A percentile compares a stretch with the other conserved stretches of the same genome.
Evolutionary conservation across 2,797 vertebrate species (phyloP).

Genomic region (Pogoniulus pusillus): DNA sequence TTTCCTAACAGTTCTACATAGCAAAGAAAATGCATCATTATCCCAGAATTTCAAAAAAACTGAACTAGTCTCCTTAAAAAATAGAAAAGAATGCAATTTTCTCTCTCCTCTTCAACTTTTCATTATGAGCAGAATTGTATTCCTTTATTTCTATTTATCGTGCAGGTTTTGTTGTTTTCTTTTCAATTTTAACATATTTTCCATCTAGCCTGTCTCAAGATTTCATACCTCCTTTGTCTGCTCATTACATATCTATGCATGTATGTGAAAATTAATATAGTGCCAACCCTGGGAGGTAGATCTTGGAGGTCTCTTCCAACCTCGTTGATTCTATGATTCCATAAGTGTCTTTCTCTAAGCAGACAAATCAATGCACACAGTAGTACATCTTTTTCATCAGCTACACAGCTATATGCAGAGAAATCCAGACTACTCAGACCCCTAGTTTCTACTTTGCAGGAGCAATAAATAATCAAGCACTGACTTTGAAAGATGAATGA

Average conservation of each 20-base stretch:
- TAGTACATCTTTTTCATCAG: neutral
- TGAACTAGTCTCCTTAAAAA: neutral
- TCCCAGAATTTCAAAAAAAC: neutral
- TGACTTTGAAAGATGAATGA: neutral
- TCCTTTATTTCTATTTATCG: neutral
- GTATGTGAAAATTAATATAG: neutral
- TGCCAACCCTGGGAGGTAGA: neutral
- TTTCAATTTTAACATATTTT: neutral
- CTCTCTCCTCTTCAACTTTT: neutral
- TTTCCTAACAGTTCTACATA: constrained; percentile 32
- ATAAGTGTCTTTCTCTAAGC: neutral
- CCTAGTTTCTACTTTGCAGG: neutral
- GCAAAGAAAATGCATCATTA: constrained; percentile 35
- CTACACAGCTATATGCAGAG: neutral
- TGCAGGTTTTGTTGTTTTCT: neutral
- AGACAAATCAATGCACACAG: neutral
- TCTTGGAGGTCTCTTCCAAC: too few relatives aligned
- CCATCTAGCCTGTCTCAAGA: neutral
- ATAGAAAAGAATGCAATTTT: neutral
- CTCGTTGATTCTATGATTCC: too few relatives aligned
- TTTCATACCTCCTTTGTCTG: neutral
- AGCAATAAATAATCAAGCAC: neutral
- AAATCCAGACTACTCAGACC: accelerated
- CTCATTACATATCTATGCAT: neutral
- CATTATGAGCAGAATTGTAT: neutral